A percentile compares a stretch with the other conserved stretches of the same genome.
These are phyloP conservation scores for Epicampocera succincta DNA, from an alignment of 2,888 invertebrate species.

Conservation along the genomic window DNA sequence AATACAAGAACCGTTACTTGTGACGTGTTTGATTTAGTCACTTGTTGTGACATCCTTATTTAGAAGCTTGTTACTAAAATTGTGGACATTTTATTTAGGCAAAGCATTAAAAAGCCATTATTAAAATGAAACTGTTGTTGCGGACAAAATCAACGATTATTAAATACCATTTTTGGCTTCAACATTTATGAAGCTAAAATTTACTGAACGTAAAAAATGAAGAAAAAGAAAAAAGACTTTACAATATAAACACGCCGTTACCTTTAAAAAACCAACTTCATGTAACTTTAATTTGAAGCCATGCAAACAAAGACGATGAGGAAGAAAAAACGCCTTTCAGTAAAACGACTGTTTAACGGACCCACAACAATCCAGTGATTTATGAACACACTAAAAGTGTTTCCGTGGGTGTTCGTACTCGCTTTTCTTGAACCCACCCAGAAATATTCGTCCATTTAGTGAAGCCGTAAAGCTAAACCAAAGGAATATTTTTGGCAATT, in stretches of 20 bases:
- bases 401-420: conserved; percentile 56
- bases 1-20: too few species aligned
- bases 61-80: conserved; percentile 18
- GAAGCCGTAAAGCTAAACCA: conserved; percentile 19
- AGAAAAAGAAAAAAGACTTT: not conserved
- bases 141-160: not conserved
- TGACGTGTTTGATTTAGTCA: not conserved
- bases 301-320: too few species aligned
- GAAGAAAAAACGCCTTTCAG: conserved; percentile 42
- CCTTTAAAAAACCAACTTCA: not conserved
- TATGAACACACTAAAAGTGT: conserved; percentile 62
- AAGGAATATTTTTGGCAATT: conserved; percentile 50
- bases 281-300: conserved; percentile 1
- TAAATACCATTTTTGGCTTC: not conserved
- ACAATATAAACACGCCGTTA: not conserved
- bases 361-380: conserved; percentile 48
- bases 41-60: conserved; percentile 3
- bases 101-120: conserved; percentile 39
- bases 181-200: conserved; percentile 6
- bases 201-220: too few species aligned
- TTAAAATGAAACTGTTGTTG: not conserved
- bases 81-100: conserved; percentile 31
- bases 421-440: conserved; percentile 2
- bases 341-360: conserved; percentile 26
- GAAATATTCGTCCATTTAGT: not conserved